phyloP scores from a whole-genome alignment of 2,888 invertebrate species.

The Drosophila colorata region DNA sequence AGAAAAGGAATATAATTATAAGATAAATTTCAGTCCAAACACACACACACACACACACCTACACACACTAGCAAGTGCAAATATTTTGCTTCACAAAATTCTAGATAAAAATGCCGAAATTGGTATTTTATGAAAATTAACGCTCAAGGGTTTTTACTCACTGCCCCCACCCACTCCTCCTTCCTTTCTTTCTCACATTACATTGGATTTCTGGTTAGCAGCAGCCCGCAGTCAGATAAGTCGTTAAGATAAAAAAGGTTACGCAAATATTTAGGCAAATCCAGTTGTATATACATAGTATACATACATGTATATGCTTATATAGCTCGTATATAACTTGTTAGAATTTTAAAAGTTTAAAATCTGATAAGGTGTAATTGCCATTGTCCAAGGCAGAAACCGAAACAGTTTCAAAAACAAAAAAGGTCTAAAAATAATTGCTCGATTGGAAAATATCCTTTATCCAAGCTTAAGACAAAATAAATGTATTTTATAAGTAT shows the following conservation, averaged over 20 bases:
- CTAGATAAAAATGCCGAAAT: constrained; percentile 62
- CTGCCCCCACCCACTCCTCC: neutral
- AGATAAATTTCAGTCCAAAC: constrained; percentile 26
- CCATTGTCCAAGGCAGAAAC: constrained; percentile 56
- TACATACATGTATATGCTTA: too few relatives aligned
- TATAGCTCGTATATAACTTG: constrained; percentile 31
- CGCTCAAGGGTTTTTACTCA: constrained; percentile 62
- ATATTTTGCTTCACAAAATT: constrained; percentile 38
- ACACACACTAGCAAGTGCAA: constrained; percentile 25
- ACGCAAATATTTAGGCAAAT: constrained; percentile 65
- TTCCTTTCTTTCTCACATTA: neutral
- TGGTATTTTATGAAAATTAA: constrained; percentile 80
- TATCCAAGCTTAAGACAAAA: neutral
- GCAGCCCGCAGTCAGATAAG: constrained; percentile 53
- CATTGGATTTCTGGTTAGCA: constrained; percentile 30
- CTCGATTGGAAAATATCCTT: constrained; percentile 1
- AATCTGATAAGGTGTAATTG: constrained; percentile 67
- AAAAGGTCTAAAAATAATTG: neutral
- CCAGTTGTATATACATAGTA: constrained; percentile 6
- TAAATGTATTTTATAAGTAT: too few relatives aligned
- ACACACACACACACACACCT: constrained; percentile 9
- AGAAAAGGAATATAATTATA: constrained; percentile 39
- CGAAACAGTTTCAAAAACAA: constrained; percentile 19
- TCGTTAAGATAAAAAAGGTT: constrained; percentile 79
- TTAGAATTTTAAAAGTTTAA: constrained; percentile 65